Conservation (phyloP, 35 echinoderm and acorn worm species). For the Ophioderma brevispina region DNA sequence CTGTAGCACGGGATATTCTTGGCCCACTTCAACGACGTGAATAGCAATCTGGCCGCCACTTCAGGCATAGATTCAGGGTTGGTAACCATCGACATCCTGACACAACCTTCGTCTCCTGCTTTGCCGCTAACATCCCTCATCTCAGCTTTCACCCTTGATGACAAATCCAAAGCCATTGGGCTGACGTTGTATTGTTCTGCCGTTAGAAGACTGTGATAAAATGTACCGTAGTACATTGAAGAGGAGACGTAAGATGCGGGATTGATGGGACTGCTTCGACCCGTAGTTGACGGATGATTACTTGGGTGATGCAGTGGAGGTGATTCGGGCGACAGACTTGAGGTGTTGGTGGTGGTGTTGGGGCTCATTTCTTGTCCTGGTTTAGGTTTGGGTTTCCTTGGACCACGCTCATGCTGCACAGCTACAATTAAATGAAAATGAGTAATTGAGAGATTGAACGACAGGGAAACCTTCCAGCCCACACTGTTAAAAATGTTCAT, state of each 20-base stretch:
- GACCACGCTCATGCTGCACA: conserved; percentile 97
- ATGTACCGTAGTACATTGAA: conserved; percentile 94
- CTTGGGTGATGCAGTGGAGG: conserved; percentile 26
- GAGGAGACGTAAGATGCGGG: conserved; percentile 59
- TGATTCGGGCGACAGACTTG: conserved; percentile 37
- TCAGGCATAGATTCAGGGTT: conserved; percentile 74
- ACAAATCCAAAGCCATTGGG: conserved; percentile 74
- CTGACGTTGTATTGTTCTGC: conserved; percentile 97
- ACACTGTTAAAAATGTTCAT: no score
- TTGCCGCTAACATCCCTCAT: not conserved
- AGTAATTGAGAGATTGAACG: not conserved
- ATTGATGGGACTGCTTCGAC: conserved; percentile 6
- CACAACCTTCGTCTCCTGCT: not conserved
- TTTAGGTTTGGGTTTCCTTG: conserved; percentile 88
- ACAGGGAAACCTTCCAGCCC: not conserved
- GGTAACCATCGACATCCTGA: not conserved
- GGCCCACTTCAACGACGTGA: conserved; percentile 95
- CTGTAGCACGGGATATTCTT: conserved; percentile 96
- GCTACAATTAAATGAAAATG: conserved; percentile 37
- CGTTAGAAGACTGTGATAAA: conserved; percentile 94
- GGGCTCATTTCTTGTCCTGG: not conserved
- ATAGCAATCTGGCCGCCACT: conserved; percentile 83
- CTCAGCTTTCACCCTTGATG: conserved; percentile 25
- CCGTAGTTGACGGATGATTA: conserved; percentile 29
- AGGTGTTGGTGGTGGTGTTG: conserved; percentile 5